These are phyloP conservation scores for Oreocharis arfaki DNA, from an alignment of 2,113 vertebrate genomes.

Conservation along the genomic window DNA sequence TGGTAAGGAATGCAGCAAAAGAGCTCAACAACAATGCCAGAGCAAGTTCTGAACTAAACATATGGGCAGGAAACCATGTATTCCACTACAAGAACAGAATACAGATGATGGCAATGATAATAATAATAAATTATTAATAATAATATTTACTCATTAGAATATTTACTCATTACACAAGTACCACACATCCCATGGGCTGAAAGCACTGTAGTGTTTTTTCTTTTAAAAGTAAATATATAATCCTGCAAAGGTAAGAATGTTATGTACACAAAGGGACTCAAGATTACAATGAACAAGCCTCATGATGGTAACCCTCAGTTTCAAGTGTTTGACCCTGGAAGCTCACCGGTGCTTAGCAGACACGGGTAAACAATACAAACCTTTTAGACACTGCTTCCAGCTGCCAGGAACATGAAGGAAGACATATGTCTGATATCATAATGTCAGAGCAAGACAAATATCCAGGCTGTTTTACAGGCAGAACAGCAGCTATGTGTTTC, in stretches of 20 bases:
- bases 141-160: background rate
- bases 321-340: background rate
- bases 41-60: background rate
- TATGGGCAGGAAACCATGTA: background rate
- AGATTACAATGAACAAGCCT: background rate
- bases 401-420: background rate
- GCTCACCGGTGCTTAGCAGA: background rate
- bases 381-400: background rate
- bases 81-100: background rate
- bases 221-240: background rate
- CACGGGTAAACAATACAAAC: background rate
- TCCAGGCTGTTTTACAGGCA: background rate
- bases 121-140: background rate
- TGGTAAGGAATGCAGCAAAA: background rate
- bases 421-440: background rate
- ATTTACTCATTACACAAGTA: background rate
- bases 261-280: background rate
- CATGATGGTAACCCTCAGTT: background rate
- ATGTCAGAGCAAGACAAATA: background rate
- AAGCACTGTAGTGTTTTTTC: background rate
- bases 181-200: background rate
- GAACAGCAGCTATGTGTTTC: background rate
- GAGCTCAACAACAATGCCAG: background rate
- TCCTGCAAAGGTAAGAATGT: background rate
- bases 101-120: background rate